Percentiles rank a stretch among this genome's conserved stretches.
Evolutionary conservation across 2,113 vertebrate species (phyloP).

Genomic region (Chrysemys picta): DNA sequence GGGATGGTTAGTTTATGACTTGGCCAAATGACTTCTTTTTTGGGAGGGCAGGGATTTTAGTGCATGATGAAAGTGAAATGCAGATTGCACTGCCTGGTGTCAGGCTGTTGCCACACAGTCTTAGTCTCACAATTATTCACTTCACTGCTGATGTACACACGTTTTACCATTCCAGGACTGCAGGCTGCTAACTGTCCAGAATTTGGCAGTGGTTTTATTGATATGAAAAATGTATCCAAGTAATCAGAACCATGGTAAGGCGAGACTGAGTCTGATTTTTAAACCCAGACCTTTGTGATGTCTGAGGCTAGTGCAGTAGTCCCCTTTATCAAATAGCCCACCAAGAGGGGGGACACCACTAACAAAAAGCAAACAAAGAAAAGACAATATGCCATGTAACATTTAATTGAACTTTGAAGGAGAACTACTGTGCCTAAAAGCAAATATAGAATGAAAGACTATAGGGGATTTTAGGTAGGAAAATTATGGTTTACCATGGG

Average conservation of each 20-base stretch:
- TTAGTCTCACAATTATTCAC: not conserved
- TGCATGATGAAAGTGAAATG: not conserved
- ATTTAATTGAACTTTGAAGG: constrained; percentile 63
- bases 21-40: constrained; percentile 1
- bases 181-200: not conserved
- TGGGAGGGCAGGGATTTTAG: constrained; percentile 13
- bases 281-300: constrained; percentile 54
- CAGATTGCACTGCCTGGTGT: not conserved
- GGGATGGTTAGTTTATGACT: constrained; percentile 24
- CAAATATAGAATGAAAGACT: constrained; percentile 63
- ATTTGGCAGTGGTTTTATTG: constrained; percentile 3
- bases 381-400: constrained; percentile 69
- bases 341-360: constrained; percentile 35
- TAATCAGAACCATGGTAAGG: constrained; percentile 14
- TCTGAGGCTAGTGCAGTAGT: constrained; percentile 8
- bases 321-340: constrained; percentile 36
- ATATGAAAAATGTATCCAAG: not conserved
- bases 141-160: not conserved
- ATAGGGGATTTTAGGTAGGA: not conserved
- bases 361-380: constrained; percentile 53
- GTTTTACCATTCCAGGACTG: not conserved
- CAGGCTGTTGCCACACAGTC: not conserved
- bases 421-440: constrained; percentile 61
- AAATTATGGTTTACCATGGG: not conserved
- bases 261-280: constrained; percentile 30